Evolutionary conservation across 2,113 vertebrate genomes (phyloP), one percentile per base, ranked within the genome.

Genomic region (Aegotheles bennettii): DNA sequence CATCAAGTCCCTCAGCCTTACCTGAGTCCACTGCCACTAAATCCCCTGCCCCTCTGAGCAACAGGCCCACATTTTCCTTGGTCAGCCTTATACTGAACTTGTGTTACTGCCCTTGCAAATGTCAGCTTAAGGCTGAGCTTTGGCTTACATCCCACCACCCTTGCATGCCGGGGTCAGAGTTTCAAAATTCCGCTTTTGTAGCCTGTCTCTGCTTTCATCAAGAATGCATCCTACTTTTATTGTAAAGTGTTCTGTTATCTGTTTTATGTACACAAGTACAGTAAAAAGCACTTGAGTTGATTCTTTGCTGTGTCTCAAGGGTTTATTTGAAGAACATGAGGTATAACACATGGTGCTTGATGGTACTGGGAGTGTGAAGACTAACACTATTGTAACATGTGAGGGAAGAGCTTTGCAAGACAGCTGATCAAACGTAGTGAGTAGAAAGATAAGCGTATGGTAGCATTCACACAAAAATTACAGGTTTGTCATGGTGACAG

Each of bases 311-410:
- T 74, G 59, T 64, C 53, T 74, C 50, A 23, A 21, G 11, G 11
- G 12, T 7, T 74, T 87, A 45, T n/a, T 57, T 81, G 33, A 75
- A 76, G 33, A 87, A 84, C 10, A 5, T 16, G 31, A 23, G 24
- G 24, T 16, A 48, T 13, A 71, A 40, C 33, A 61, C 33, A 9
- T 28, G 28, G 17, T 47, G 9, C 59, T 84, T 60, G 25, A 26
- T 53, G 23, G 7, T 18, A 18, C 8, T 75, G 21, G 40, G 71
- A 29, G 47, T 40, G 12, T 82, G 63, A 93, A 84, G 56, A 43
- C 14, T 53, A 54, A 6, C 36, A 18, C 6, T 87, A 2, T 10
- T 60, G 6, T 69, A 33, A 60, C 3, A 1, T 4, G 0, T 13
- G 43, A 17, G 36, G 56, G 35, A 87, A 38, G 11, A 91, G 11